Percentiles rank a stretch among this genome's conserved stretches.
Conservation (phyloP, 2,888 invertebrate species). For the Euplagia quadripunctaria region DNA sequence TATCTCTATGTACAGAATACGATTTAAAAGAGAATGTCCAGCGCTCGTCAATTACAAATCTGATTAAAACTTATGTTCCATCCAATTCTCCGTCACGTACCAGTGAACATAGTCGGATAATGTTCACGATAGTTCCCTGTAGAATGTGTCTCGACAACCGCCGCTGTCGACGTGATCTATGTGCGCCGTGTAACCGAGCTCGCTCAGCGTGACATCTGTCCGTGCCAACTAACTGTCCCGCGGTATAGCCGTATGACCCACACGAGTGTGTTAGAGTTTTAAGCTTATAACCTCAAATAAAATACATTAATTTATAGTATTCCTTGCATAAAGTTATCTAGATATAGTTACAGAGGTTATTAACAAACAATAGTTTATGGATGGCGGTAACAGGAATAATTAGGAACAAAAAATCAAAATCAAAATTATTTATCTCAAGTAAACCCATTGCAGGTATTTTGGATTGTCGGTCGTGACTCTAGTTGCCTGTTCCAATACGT, state of each 20-base stretch:
- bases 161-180: constrained; percentile 6
- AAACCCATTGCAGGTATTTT: too few species aligned
- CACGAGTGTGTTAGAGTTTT: too few species aligned
- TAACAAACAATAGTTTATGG: too few species aligned
- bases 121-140: constrained; percentile 9
- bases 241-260: neutral
- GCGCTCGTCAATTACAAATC: neutral
- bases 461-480: too few species aligned
- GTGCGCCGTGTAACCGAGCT: constrained; percentile 2
- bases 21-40: neutral
- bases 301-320: too few species aligned
- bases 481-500: too few species aligned
- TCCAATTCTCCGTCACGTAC: neutral
- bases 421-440: too few species aligned
- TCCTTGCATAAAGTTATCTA: too few species aligned
- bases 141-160: neutral
- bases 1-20: neutral
- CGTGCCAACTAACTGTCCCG: neutral
- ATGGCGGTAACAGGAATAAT: too few species aligned
- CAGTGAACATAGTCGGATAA: neutral
- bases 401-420: too few species aligned
- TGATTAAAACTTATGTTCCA: neutral
- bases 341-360: too few species aligned
- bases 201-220: neutral
- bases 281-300: too few species aligned